Conservation (phyloP, 2,797 vertebrate genomes). For the Lepus oiostolus region DNA sequence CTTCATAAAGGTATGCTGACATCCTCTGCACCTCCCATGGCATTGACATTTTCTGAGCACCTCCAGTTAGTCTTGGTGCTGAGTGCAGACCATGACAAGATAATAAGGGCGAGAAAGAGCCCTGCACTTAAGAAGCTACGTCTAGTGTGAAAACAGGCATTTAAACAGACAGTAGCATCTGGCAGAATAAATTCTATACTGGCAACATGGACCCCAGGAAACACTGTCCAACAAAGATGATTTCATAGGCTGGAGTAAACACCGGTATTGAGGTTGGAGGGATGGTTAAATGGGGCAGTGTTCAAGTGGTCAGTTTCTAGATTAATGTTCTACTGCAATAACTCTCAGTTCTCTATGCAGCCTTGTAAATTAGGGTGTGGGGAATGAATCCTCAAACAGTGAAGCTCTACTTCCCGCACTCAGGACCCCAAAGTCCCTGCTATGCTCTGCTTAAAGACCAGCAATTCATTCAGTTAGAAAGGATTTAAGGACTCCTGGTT, state of each 20-base stretch:
- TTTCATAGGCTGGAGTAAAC: not conserved
- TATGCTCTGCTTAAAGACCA: not conserved
- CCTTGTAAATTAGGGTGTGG: not conserved
- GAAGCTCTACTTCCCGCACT: not conserved
- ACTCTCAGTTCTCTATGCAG: constrained; percentile 2
- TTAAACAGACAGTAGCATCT: constrained; percentile 29
- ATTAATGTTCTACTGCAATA: not conserved
- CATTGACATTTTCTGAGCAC: constrained; percentile 20
- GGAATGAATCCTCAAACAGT: not conserved
- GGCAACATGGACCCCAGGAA: not conserved
- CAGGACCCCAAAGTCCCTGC: not conserved
- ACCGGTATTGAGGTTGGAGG: not conserved
- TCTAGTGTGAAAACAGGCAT: not conserved
- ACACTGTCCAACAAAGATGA: not conserved
- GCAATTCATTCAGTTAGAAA: not conserved
- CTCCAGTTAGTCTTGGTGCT: not conserved
- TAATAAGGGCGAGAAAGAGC: not conserved
- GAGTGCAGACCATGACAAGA: not conserved
- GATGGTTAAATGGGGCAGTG: not conserved
- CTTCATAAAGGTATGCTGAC: not conserved
- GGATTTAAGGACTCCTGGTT: not conserved
- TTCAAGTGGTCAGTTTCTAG: not conserved
- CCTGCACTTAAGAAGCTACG: not conserved
- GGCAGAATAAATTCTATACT: not conserved
- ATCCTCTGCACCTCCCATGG: not conserved